phyloP scores from a whole-genome alignment of 2,113 vertebrate species.

The Mixornis gularis region DNA sequence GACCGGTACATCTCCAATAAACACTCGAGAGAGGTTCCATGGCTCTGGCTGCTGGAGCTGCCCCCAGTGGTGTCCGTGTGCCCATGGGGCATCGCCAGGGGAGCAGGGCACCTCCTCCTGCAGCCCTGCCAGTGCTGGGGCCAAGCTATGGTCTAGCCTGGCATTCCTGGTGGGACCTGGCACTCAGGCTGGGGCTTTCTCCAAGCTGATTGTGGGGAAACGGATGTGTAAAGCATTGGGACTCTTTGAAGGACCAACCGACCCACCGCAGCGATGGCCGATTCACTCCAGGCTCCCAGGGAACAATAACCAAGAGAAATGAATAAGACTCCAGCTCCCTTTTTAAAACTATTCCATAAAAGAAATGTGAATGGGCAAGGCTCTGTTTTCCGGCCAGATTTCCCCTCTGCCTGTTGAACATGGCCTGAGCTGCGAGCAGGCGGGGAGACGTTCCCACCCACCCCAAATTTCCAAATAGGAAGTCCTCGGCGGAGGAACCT shows the following conservation, averaged over 20 bases:
- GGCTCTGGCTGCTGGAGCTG: not conserved
- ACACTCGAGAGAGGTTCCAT: not conserved
- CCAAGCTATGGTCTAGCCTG: not conserved
- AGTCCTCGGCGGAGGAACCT: slow-evolving; percentile 11
- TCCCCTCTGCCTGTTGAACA: slow-evolving; percentile 55
- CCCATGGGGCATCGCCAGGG: rapidly evolving
- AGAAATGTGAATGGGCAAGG: slow-evolving; percentile 62
- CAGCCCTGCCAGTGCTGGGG: not conserved
- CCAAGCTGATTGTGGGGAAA: slow-evolving; percentile 23
- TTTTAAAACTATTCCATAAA: slow-evolving; percentile 64
- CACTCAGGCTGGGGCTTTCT: slow-evolving; percentile 21
- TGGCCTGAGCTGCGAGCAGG: slow-evolving; percentile 3
- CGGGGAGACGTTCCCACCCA: slow-evolving; percentile 41
- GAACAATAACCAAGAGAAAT: slow-evolving; percentile 65
- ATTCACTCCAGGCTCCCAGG: slow-evolving; percentile 53
- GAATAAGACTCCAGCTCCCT: slow-evolving; percentile 59
- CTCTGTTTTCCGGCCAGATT: slow-evolving; percentile 64
- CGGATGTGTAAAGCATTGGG: slow-evolving; percentile 51
- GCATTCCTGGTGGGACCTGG: slow-evolving; percentile 15
- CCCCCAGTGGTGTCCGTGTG: not conserved
- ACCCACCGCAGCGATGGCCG: slow-evolving; percentile 52
- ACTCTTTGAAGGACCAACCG: slow-evolving; percentile 44
- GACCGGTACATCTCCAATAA: not conserved
- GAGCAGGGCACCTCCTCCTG: not conserved
- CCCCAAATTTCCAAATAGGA: slow-evolving; percentile 50